phyloP scores from a whole-genome alignment of 2,888 invertebrate species.

The Neocrepidodera transversa region DNA sequence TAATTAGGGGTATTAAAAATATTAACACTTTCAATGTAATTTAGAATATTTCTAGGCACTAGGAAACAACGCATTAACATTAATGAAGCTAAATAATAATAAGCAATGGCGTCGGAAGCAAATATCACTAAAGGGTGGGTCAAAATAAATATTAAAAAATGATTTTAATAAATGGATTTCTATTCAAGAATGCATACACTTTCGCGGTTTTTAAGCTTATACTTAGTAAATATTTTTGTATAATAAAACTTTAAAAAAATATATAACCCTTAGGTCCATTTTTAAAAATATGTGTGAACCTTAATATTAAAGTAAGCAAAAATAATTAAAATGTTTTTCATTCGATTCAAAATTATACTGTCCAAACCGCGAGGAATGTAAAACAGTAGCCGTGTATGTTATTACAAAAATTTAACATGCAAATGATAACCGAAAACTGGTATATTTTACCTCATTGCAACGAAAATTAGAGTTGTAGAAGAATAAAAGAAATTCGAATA shows the following conservation, averaged over 20 bases:
- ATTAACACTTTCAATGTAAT: constrained; percentile 34
- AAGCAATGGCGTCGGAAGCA: too few species aligned
- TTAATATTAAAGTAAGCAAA: not conserved
- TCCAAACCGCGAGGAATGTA: not conserved
- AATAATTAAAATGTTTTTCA: not conserved
- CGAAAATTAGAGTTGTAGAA: not conserved
- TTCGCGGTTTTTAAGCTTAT: too few species aligned
- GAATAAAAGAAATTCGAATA: not conserved
- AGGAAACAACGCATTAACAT: constrained; percentile 6
- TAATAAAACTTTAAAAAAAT: too few species aligned
- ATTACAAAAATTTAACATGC: not conserved
- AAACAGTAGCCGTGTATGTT: not conserved
- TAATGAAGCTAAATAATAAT: constrained; percentile 3
- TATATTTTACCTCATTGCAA: not conserved
- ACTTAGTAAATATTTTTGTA: too few species aligned
- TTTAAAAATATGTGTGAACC: too few species aligned
- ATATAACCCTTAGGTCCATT: too few species aligned
- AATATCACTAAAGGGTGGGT: too few species aligned
- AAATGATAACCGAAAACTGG: not conserved
- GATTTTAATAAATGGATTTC: too few species aligned
- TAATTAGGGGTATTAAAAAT: constrained; percentile 38
- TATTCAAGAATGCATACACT: too few species aligned
- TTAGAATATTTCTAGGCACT: constrained; percentile 15
- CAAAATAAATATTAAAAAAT: too few species aligned
- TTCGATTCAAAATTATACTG: not conserved